Evolutionary conservation across 2,888 invertebrate species (phyloP).

Genomic region (Lacanobia oleracea): DNA sequence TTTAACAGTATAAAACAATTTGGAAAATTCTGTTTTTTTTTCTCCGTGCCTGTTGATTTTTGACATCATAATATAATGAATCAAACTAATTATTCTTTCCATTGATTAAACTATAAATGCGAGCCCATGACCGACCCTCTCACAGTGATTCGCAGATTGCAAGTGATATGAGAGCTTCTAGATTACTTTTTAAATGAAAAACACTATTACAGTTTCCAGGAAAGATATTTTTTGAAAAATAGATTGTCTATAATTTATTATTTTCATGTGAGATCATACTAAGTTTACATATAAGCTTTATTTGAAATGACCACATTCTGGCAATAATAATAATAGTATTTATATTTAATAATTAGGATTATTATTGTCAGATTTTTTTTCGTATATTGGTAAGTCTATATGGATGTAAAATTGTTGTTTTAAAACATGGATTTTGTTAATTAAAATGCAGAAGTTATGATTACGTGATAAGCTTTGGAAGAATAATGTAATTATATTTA

Average conservation of each 20-base stretch:
- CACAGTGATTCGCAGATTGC: conserved; percentile 62
- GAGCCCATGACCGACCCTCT: conserved; percentile 48
- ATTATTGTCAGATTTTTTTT: conserved; percentile 53
- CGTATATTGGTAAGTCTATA: conserved; percentile 36
- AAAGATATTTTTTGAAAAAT: conserved; percentile 58
- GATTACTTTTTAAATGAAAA: conserved; percentile 56
- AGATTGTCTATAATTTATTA: conserved; percentile 37
- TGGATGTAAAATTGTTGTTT: conserved; percentile 31
- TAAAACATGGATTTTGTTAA: conserved; percentile 26
- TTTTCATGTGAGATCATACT: conserved; percentile 65
- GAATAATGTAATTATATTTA: background rate
- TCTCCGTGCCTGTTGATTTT: background rate
- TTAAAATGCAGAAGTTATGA: background rate
- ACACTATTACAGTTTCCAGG: conserved; percentile 45
- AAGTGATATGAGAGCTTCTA: conserved; percentile 69
- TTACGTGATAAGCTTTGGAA: background rate
- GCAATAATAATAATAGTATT: conserved; percentile 53
- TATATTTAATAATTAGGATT: conserved; percentile 38
- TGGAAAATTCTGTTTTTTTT: too few relatives aligned
- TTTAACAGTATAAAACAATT: too few relatives aligned
- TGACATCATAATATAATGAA: background rate
- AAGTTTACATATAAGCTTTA: conserved; percentile 52
- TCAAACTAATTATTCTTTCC: background rate
- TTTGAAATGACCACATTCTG: conserved; percentile 37
- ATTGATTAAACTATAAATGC: conserved; percentile 13